These are phyloP conservation scores for Ceratina calcarata DNA, from an alignment of 1,140 invertebrate species.

Conservation along the genomic window DNA sequence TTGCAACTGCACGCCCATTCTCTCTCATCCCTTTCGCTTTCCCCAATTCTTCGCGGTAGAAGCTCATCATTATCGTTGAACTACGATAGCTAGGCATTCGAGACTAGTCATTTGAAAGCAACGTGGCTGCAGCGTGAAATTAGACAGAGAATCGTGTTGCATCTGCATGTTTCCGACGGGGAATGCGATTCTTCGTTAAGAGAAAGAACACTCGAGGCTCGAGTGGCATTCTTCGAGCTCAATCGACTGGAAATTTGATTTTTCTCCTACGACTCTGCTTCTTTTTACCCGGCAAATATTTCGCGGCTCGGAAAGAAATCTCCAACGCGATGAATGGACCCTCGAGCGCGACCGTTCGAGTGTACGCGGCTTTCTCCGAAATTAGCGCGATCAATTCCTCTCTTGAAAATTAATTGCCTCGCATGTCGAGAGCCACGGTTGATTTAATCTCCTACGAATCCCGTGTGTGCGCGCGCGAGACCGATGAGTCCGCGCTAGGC, in stretches of 20 bases:
- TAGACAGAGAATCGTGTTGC: not conserved
- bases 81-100: slow-evolving; percentile 9
- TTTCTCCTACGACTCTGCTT: not conserved
- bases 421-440: slow-evolving; percentile 44
- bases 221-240: not conserved
- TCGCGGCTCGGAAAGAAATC: slow-evolving; percentile 38
- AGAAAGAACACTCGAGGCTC: not conserved
- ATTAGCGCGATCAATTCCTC: slow-evolving; percentile 61
- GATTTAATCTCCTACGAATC: slow-evolving; percentile 55
- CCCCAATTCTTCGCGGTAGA: not conserved
- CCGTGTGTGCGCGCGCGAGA: not conserved
- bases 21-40: slow-evolving; percentile 14
- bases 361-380: slow-evolving; percentile 36
- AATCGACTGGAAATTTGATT: not conserved
- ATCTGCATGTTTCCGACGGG: not conserved
- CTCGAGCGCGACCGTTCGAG: slow-evolving; percentile 33
- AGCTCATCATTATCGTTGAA: slow-evolving; percentile 53
- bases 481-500: slow-evolving; percentile 7
- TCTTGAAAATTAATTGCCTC: slow-evolving; percentile 56
- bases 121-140: slow-evolving; percentile 15
- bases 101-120: slow-evolving; percentile 9
- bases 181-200: not conserved
- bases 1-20: slow-evolving; percentile 31
- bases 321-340: slow-evolving; percentile 44
- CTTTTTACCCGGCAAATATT: slow-evolving; percentile 37